Percentiles rank a stretch among this genome's conserved stretches.
Conservation (phyloP, 2,113 vertebrate genomes). For the Isichthys henryi region DNA sequence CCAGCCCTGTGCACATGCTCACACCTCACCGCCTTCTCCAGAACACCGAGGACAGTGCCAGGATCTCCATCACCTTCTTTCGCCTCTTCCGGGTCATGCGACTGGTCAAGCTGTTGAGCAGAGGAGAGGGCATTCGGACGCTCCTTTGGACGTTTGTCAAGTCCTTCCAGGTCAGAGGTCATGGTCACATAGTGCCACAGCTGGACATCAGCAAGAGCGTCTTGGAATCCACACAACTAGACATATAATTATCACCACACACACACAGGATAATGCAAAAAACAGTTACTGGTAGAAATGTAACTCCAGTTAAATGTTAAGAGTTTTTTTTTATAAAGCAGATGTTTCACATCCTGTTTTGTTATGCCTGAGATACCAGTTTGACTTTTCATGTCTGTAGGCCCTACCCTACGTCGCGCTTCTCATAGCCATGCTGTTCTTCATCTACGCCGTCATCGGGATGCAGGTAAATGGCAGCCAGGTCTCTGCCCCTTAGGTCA, state of each 20-base stretch:
- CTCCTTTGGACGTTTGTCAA: slow-evolving; percentile 98
- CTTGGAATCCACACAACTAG: neutral
- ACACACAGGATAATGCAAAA: neutral
- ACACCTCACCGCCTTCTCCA: slow-evolving; percentile 64
- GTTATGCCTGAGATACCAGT: neutral
- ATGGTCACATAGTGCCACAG: neutral
- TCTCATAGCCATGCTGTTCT: slow-evolving; percentile 97
- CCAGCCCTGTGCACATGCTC: slow-evolving; percentile 54
- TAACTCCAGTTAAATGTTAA: neutral
- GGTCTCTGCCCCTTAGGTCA: neutral
- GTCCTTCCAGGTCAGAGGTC: slow-evolving; percentile 84
- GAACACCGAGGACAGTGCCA: slow-evolving; percentile 94
- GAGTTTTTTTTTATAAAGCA: neutral
- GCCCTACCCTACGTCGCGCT: slow-evolving; percentile 93
- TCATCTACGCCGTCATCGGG: slow-evolving; percentile 98
- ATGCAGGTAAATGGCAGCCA: slow-evolving; percentile 77
- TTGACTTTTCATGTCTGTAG: slow-evolving; percentile 50
- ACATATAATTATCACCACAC: neutral
- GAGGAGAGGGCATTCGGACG: slow-evolving; percentile 95
- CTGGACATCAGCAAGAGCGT: neutral
- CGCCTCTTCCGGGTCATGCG: slow-evolving; percentile 98
- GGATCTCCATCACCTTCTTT: slow-evolving; percentile 99
- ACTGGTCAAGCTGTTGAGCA: slow-evolving; percentile 94
- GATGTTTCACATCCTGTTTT: neutral
- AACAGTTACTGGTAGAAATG: neutral